Conservation (phyloP, 2,113 vertebrate species). For the Eira barbara region DNA sequence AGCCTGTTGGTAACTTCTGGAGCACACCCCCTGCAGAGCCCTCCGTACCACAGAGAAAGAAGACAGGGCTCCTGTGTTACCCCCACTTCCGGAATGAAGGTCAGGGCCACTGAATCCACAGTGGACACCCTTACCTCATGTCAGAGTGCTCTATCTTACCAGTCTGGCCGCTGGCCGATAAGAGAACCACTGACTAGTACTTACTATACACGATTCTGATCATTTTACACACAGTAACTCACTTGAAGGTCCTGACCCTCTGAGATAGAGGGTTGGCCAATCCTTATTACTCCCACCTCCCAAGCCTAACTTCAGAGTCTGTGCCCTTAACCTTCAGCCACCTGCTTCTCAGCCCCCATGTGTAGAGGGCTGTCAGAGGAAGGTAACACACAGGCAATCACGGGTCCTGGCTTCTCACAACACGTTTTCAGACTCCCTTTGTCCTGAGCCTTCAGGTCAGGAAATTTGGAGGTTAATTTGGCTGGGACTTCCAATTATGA, state of each 20-base stretch:
- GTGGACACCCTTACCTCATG: not conserved
- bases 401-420: not conserved
- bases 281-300: accelerated
- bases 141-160: not conserved
- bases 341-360: not conserved
- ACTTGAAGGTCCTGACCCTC: not conserved
- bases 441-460: not conserved
- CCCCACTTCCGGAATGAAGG: not conserved
- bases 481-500: not conserved
- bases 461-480: not conserved
- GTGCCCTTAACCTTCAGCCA: not conserved
- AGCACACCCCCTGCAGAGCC: not conserved
- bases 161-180: not conserved
- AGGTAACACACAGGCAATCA: not conserved
- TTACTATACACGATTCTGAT: accelerated
- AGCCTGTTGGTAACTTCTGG: constrained; percentile 2
- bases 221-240: not conserved
- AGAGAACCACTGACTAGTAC: not conserved
- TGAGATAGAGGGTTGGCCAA: not conserved
- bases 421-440: not conserved
- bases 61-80: not conserved
- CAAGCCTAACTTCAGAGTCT: not conserved
- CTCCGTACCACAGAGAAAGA: not conserved
- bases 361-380: accelerated
- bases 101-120: not conserved